Evolutionary conservation across 1,140 invertebrate species (phyloP).

Genomic region (Paralvinella palmiformis): DNA sequence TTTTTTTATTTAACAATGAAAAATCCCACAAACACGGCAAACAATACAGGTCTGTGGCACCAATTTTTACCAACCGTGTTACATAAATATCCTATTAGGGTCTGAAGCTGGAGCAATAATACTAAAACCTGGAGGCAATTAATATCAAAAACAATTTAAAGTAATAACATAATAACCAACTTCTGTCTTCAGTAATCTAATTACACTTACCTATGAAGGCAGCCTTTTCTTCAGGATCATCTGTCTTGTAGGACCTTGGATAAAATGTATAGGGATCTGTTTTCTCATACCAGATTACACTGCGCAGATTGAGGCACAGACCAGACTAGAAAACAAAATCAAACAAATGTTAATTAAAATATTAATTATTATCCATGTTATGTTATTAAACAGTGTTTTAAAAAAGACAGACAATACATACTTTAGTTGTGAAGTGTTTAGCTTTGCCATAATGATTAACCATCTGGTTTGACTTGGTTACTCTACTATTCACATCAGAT

Average conservation of each 20-base stretch:
- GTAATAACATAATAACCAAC: too few relatives aligned
- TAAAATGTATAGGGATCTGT: constrained; percentile 69
- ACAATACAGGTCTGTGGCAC: too few relatives aligned
- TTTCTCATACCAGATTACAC: constrained; percentile 79
- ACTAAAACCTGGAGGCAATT: too few relatives aligned
- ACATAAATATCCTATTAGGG: too few relatives aligned
- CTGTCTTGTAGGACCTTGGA: constrained; percentile 64
- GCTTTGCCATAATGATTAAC: constrained; percentile 69
- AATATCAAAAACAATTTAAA: too few relatives aligned
- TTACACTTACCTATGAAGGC: constrained; percentile 59
- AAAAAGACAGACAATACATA: constrained; percentile 34
- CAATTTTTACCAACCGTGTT: too few relatives aligned
- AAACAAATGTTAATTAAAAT: not conserved
- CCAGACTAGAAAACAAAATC: constrained; percentile 35
- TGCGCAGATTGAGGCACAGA: constrained; percentile 66
- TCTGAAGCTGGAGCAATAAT: too few relatives aligned
- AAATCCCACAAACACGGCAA: too few relatives aligned
- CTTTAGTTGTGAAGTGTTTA: constrained; percentile 72
- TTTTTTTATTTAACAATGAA: too few relatives aligned
- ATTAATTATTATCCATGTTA: too few relatives aligned
- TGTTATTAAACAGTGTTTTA: too few relatives aligned
- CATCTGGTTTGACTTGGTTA: constrained; percentile 50
- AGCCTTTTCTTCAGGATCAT: constrained; percentile 68
- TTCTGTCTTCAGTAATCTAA: too few relatives aligned
- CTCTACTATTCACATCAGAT: constrained; percentile 61